phyloP scores from a whole-genome alignment of 2,113 vertebrate species.

The Todiramphus saurophagus region DNA sequence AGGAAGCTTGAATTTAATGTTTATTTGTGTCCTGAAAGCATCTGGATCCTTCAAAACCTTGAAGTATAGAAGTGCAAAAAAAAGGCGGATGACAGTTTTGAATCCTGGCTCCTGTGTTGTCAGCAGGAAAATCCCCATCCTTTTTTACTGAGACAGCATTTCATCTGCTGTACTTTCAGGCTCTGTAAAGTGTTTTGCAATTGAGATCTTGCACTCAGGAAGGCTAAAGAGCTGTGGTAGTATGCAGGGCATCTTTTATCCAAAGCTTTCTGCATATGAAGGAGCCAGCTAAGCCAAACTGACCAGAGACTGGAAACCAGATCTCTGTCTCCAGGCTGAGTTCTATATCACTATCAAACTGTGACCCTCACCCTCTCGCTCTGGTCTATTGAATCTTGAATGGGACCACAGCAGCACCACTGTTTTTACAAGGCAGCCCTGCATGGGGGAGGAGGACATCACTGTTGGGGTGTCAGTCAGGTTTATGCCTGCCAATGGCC shows the following conservation, averaged over 20 bases:
- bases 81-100: not conserved
- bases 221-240: not conserved
- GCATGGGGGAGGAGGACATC: not conserved
- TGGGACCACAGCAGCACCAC: not conserved
- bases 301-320: not conserved
- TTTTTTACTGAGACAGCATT: not conserved
- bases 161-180: not conserved
- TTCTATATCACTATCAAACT: not conserved
- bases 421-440: accelerated
- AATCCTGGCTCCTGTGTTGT: not conserved
- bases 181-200: not conserved
- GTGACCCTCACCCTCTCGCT: not conserved
- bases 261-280: not conserved
- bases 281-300: not conserved
- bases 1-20: not conserved
- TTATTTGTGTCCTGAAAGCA: not conserved
- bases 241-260: not conserved
- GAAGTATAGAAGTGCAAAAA: not conserved
- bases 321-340: not conserved
- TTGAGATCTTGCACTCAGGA: not conserved
- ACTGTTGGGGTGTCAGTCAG: not conserved
- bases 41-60: not conserved
- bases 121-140: slow-evolving; percentile 7
- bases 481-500: not conserved
- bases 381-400: not conserved